These are phyloP conservation scores for Alouatta palliata DNA, from an alignment of 2,113 vertebrate species.

Conservation along the genomic window DNA sequence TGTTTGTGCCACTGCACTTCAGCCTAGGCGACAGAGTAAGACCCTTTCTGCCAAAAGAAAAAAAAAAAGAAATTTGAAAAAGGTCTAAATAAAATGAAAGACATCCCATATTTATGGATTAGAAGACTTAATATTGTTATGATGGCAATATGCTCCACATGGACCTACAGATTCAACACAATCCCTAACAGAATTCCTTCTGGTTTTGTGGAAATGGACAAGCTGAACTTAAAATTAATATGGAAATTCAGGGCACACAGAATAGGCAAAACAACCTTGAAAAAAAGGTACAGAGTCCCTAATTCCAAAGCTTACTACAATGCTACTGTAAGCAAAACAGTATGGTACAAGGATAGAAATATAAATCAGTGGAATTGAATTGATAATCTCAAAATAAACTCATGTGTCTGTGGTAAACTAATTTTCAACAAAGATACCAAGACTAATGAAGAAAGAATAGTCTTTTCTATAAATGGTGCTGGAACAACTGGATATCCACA, in stretches of 20 bases:
- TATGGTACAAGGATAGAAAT: neutral
- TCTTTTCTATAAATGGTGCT: neutral
- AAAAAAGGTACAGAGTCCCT: neutral
- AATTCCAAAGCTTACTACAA: neutral
- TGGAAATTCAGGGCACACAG: neutral
- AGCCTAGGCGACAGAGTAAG: no score
- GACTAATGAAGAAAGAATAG: neutral
- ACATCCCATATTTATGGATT: no score
- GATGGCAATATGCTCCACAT: no score
- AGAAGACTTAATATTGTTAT: no score
- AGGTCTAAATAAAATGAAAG: no score
- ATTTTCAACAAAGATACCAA: neutral
- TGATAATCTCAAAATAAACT: neutral
- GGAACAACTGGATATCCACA: neutral
- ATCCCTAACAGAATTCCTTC: neutral
- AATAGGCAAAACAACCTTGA: neutral
- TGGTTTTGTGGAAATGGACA: neutral
- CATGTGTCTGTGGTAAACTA: neutral
- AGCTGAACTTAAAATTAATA: conserved; percentile 1
- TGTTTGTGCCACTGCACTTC: no score
- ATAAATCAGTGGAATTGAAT: neutral
- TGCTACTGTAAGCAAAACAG: neutral
- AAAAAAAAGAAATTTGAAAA: no score
- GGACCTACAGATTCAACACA: no score
- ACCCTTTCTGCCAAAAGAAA: no score